Conservation (phyloP, 2,797 vertebrate species). For the Centroberyx gerrardi region DNA sequence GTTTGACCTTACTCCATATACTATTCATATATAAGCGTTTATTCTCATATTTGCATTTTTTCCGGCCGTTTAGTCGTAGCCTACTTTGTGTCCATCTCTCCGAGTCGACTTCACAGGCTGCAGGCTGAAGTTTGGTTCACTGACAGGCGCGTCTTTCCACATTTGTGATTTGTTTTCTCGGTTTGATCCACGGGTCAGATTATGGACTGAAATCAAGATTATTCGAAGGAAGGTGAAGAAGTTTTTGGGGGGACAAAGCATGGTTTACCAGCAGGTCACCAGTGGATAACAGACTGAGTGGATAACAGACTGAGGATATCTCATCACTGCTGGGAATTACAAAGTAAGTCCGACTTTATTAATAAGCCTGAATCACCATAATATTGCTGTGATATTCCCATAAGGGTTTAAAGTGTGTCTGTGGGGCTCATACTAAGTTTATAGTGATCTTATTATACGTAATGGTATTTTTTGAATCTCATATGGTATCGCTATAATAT, state of each 20-base stretch:
- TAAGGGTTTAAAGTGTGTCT: too few relatives aligned
- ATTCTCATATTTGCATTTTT: background rate
- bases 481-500: too few relatives aligned
- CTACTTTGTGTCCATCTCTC: background rate
- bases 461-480: too few relatives aligned
- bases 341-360: conserved; percentile 60
- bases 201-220: conserved; percentile 3
- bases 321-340: conserved; percentile 26
- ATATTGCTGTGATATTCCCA: background rate
- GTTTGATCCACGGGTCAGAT: conserved; percentile 26
- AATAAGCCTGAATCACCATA: background rate
- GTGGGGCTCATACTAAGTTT: too few relatives aligned
- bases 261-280: conserved; percentile 31
- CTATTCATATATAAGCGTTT: background rate
- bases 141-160: conserved; percentile 20
- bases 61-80: background rate
- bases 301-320: conserved; percentile 25
- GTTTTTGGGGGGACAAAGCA: conserved; percentile 26
- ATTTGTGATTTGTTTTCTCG: background rate
- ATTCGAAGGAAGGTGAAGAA: conserved; percentile 7
- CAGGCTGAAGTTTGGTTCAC: background rate
- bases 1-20: conserved; percentile 35
- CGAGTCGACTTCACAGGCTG: background rate
- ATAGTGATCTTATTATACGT: too few relatives aligned
- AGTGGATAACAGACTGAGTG: conserved; percentile 12